Base-by-base conservation (phyloP, 2,113 vertebrate species). In the Pachypanchax playfairii region DNA sequence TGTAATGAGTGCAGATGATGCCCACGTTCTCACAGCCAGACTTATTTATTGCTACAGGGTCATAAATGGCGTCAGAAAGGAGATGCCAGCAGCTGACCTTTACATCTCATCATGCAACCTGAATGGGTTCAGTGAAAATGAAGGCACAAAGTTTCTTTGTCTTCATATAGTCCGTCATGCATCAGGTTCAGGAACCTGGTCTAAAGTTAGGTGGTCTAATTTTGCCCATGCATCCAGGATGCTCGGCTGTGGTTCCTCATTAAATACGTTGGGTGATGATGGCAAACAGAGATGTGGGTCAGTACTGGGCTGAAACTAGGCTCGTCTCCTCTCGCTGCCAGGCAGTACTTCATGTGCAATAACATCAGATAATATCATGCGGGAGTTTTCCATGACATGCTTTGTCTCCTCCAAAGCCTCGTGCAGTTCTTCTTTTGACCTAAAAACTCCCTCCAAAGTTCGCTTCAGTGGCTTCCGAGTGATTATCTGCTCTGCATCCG, bases 221-320 rank as follows among this genome's bases (percentile, higher is more conserved):
- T 51, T 29, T 54, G 22, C 43, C 41, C 52, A 9, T 20, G 13
- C n/a, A n/a, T n/a, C n/a, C n/a, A n/a, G n/a, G n/a, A n/a, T n/a
- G n/a, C n/a, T n/a, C n/a, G n/a, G n/a, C n/a, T n/a, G n/a, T n/a
- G n/a, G n/a, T n/a, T n/a, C n/a, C n/a, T n/a, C n/a, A n/a, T n/a
- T n/a, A n/a, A n/a, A n/a, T n/a, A n/a, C n/a, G n/a, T n/a, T n/a
- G 52, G 22, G 57, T 56, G 58, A 73, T 73, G 62, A 36, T 71
- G 46, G 74, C 68, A 64, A 56, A 54, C 42, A 58, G n/a, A 18
- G 65, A 85, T 83, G 73, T 79, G 79, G 75, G 73, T 77, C 81
- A 77, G 52, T 70, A 58, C 79, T 73, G 55, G 31, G 15, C 62
- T 52, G 56, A 70, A 70, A 54, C 61, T 48, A 49, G 53, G 18